A percentile compares a stretch with the other conserved stretches of the same genome.
phyloP scores from a whole-genome alignment of 2,888 invertebrate genomes.

The Glaucopsyche alexis region DNA sequence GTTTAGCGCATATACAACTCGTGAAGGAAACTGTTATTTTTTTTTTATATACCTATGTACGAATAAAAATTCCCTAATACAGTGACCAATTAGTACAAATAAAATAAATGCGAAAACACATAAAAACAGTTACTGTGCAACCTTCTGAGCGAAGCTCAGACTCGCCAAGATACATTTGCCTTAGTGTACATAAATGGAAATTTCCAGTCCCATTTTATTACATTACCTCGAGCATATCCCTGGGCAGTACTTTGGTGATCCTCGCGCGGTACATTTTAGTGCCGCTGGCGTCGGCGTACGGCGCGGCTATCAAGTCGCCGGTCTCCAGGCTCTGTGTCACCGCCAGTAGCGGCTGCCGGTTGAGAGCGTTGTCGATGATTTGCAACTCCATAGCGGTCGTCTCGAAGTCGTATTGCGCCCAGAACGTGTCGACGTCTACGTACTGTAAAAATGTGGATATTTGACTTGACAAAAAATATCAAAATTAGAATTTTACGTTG shows the following conservation, averaged over 20 bases:
- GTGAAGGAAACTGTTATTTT: too few species aligned
- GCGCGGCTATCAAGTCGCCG: conserved; percentile 73
- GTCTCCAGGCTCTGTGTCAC: conserved; percentile 41
- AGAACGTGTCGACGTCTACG: conserved; percentile 84
- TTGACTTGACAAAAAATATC: not conserved
- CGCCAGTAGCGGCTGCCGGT: conserved; percentile 48
- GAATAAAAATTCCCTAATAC: too few species aligned
- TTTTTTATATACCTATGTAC: too few species aligned
- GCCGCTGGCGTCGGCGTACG: conserved; percentile 60
- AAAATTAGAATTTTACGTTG: not conserved
- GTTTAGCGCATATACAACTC: too few species aligned
- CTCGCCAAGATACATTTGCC: too few species aligned
- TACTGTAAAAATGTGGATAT: conserved; percentile 57
- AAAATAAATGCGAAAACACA: too few species aligned
- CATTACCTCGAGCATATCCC: conserved; percentile 59
- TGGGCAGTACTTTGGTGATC: conserved; percentile 59
- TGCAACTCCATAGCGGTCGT: conserved; percentile 55
- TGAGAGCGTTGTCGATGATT: conserved; percentile 42
- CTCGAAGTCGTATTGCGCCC: conserved; percentile 80
- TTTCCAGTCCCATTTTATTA: not conserved
- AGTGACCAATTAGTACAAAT: too few species aligned
- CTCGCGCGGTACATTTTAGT: conserved; percentile 75
- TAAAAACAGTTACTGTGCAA: too few species aligned
- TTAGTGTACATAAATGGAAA: too few species aligned
- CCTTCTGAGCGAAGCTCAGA: too few species aligned